phyloP scores from a whole-genome alignment of 2,888 invertebrate genomes.

The Sphecodes monilicornis region DNA sequence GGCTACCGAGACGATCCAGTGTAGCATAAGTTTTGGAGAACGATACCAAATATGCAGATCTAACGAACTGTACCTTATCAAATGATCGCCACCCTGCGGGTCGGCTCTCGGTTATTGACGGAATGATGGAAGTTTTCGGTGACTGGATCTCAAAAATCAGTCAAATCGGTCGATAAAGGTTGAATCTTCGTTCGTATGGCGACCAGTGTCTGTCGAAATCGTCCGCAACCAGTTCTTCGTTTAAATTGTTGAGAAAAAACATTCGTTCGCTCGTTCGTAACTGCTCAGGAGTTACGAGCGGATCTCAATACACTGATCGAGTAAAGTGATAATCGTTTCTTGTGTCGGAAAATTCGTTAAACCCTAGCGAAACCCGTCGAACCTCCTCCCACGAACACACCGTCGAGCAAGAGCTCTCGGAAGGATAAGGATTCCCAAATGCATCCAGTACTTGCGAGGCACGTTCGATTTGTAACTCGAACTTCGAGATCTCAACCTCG shows the following conservation, averaged over 20 bases:
- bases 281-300: constrained; percentile 57
- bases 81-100: constrained; percentile 91
- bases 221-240: constrained; percentile 70
- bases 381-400: constrained; percentile 51
- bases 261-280: constrained; percentile 76
- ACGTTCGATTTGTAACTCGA: constrained; percentile 55
- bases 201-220: constrained; percentile 76
- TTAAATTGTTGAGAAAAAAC: constrained; percentile 72
- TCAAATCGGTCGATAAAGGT: constrained; percentile 75
- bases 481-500: constrained; percentile 47
- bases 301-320: constrained; percentile 31
- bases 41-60: background rate
- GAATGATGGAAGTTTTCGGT: constrained; percentile 91
- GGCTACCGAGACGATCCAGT: background rate
- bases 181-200: constrained; percentile 66
- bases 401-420: constrained; percentile 50
- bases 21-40: background rate
- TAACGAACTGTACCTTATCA: constrained; percentile 80
- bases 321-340: constrained; percentile 32
- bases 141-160: constrained; percentile 84
- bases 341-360: constrained; percentile 29
- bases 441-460: constrained; percentile 44
- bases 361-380: constrained; percentile 22
- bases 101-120: constrained; percentile 91
- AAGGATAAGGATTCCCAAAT: constrained; percentile 52